phyloP scores from a whole-genome alignment of 35 echinoderm and acorn worm genomes.

The Lytechinus pictus region DNA sequence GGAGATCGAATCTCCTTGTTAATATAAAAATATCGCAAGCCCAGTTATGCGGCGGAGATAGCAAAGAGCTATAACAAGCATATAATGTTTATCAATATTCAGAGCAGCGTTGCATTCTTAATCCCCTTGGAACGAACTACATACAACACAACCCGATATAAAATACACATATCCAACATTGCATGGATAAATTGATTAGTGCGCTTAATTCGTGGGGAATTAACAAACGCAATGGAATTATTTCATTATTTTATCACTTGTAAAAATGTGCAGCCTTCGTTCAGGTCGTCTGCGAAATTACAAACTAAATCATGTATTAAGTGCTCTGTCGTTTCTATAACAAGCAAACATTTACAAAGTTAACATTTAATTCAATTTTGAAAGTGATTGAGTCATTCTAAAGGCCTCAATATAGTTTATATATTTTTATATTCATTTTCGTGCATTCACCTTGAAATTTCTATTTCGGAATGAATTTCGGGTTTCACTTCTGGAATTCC shows the following conservation, averaged over 20 bases:
- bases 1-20: no score
- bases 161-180: background rate
- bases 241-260: background rate
- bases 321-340: background rate
- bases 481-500: no score
- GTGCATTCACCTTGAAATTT: no score
- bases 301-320: background rate
- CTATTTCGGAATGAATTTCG: no score
- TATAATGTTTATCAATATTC: conserved; percentile 21
- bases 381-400: no score
- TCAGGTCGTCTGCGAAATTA: background rate
- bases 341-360: no score
- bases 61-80: background rate
- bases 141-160: no score
- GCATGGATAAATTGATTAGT: background rate
- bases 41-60: background rate
- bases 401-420: no score
- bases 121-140: background rate
- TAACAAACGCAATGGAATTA: background rate
- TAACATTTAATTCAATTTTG: no score
- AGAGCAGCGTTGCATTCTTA: background rate
- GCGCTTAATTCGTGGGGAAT: background rate
- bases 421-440: no score
- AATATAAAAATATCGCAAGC: background rate
- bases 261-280: background rate